Evolutionary conservation across 2,888 invertebrate genomes (phyloP).

Genomic region (Deladenus siricidicola): DNA sequence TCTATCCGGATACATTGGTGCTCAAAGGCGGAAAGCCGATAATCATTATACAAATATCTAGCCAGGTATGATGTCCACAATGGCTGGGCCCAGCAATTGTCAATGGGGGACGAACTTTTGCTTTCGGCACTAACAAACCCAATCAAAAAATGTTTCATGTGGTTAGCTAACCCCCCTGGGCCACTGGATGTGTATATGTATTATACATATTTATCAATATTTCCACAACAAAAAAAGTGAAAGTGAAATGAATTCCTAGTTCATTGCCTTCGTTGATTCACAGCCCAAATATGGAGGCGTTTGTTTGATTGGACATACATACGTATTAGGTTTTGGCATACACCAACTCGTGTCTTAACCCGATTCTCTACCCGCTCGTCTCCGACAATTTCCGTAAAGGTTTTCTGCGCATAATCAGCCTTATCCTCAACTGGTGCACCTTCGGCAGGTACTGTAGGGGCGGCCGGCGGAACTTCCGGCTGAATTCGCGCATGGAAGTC

Average conservation of each 20-base stretch:
- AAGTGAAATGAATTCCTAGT: no score
- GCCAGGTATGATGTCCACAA: no score
- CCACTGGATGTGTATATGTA: no score
- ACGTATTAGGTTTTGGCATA: conserved; percentile 65
- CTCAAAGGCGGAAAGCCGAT: conserved; percentile 43
- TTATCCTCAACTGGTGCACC: conserved; percentile 20
- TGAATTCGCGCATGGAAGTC: conserved; percentile 28
- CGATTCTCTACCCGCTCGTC: conserved; percentile 83
- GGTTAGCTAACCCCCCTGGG: no score
- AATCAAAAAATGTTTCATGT: neutral
- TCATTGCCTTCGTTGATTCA: no score
- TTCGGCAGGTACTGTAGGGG: conserved; percentile 23
- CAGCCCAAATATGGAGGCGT: no score
- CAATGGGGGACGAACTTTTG: neutral
- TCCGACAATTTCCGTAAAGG: conserved; percentile 88
- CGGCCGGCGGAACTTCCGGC: conserved; percentile 6
- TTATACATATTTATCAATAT: no score
- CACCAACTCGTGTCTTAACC: conserved; percentile 88
- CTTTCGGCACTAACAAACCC: no score
- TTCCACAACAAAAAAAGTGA: no score
- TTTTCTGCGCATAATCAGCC: conserved; percentile 58
- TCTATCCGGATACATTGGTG: conserved; percentile 48
- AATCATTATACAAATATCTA: conserved; percentile 46
- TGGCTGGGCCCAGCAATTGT: neutral
- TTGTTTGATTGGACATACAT: no score